phyloP scores from a whole-genome alignment of 2,797 vertebrate species.

The Chaetophractus vellerosus region DNA sequence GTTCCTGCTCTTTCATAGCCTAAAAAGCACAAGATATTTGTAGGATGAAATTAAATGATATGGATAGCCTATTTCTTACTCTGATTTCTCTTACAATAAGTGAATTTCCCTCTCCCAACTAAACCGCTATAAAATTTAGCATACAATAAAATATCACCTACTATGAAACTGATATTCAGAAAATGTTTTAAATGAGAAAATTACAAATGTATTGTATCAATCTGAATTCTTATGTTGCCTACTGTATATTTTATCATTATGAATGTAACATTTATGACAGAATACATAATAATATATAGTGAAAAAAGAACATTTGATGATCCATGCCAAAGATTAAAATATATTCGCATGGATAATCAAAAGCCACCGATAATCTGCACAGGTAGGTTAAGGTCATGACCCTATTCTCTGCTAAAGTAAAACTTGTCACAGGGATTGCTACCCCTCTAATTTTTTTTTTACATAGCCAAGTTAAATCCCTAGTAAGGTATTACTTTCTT shows the following conservation, averaged over 20 bases:
- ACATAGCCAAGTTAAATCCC: constrained; percentile 48
- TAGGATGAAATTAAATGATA: constrained; percentile 65
- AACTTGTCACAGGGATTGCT: background rate
- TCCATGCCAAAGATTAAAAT: constrained; percentile 31
- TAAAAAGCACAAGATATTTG: constrained; percentile 79
- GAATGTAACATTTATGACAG: constrained; percentile 25
- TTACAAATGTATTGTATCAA: constrained; percentile 26
- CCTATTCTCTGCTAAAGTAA: constrained; percentile 27
- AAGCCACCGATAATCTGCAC: constrained; percentile 43
- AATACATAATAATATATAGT: constrained; percentile 56
- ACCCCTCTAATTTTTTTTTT: constrained; percentile 57
- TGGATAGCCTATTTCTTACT: constrained; percentile 53
- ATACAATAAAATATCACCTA: constrained; percentile 4
- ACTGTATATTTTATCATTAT: constrained; percentile 50
- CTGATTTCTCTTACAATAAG: constrained; percentile 55
- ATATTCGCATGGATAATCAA: constrained; percentile 41
- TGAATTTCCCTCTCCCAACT: constrained; percentile 24
- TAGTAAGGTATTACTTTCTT: background rate
- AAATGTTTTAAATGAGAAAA: constrained; percentile 51
- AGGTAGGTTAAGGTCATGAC: background rate
- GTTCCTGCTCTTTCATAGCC: constrained; percentile 87
- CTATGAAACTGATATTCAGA: constrained; percentile 28
- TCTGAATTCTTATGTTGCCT: background rate
- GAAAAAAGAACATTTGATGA: constrained; percentile 61
- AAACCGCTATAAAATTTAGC: constrained; percentile 55